Evolutionary conservation across 2,797 vertebrate genomes (phyloP).

Genomic region (Rhabdophis nuchalis): DNA sequence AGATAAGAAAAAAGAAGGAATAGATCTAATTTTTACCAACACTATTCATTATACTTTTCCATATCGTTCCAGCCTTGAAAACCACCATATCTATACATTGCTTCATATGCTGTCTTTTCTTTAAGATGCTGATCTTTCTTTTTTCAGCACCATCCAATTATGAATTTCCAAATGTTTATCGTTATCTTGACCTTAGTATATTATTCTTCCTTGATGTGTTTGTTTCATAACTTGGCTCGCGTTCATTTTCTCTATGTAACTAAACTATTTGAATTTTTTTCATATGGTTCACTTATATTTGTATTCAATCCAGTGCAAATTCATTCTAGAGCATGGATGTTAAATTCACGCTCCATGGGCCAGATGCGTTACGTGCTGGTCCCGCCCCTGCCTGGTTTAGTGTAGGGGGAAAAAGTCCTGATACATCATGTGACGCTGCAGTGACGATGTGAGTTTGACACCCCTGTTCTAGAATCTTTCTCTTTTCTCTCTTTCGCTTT

Average conservation of each 20-base stretch:
- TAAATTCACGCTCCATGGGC: too few relatives aligned
- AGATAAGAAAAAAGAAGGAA: not conserved
- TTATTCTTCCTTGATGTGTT: not conserved
- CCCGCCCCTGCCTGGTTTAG: too few relatives aligned
- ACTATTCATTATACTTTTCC: not conserved
- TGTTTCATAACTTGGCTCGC: not conserved
- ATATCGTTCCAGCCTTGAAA: not conserved
- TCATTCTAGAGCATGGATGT: not conserved
- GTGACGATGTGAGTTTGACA: too few relatives aligned
- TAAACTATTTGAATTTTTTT: not conserved
- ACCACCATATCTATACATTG: not conserved
- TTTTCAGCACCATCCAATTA: not conserved
- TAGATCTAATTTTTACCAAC: not conserved
- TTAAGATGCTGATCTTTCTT: not conserved
- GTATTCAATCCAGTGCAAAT: not conserved
- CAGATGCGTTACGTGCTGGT: too few relatives aligned
- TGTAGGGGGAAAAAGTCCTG: too few relatives aligned
- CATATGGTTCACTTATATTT: not conserved
- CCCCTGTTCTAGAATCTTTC: too few relatives aligned
- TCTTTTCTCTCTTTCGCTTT: not conserved
- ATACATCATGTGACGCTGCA: too few relatives aligned
- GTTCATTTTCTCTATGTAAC: not conserved
- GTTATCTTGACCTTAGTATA: not conserved
- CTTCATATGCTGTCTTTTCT: not conserved
- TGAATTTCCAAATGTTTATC: not conserved